phyloP scores from a whole-genome alignment of 2,797 vertebrate genomes.

The Kryptopterus vitreolus region DNA sequence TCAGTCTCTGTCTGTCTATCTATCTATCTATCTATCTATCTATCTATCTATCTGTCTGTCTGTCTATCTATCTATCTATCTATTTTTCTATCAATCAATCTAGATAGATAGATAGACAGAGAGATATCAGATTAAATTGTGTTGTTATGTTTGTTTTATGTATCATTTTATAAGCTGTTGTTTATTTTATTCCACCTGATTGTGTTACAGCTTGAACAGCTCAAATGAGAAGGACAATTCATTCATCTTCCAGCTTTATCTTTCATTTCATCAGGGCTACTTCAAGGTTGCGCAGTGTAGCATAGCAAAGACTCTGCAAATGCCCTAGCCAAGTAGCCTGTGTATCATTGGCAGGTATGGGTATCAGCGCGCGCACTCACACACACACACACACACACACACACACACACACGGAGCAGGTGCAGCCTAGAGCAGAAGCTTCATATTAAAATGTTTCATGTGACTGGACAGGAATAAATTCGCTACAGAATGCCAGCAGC shows the following conservation, averaged over 20 bases:
- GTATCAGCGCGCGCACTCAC: neutral
- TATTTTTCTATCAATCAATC: too few species aligned
- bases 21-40: too few species aligned
- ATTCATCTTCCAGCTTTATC: constrained; percentile 14
- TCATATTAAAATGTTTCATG: constrained; percentile 40
- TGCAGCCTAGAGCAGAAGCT: constrained; percentile 30
- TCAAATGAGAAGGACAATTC: neutral
- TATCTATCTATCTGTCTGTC: too few species aligned
- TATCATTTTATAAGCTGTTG: neutral
- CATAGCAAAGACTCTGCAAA: neutral
- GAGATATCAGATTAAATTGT: too few species aligned
- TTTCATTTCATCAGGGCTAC: constrained; percentile 10
- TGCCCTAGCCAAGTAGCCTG: constrained; percentile 6
- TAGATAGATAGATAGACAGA: too few species aligned
- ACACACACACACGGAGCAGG: constrained; percentile 31
- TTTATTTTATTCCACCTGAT: neutral
- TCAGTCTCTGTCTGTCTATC: too few species aligned
- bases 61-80: too few species aligned
- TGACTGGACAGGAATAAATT: constrained; percentile 27
- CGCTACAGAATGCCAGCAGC: constrained; percentile 17
- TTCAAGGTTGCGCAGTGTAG: constrained; percentile 30
- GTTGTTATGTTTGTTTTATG: neutral
- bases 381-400: constrained; percentile 4
- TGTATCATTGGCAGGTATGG: constrained; percentile 21
- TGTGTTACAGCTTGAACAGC: neutral